Base-by-base conservation (phyloP, 2,113 vertebrate species). In the Hucho hucho region DNA sequence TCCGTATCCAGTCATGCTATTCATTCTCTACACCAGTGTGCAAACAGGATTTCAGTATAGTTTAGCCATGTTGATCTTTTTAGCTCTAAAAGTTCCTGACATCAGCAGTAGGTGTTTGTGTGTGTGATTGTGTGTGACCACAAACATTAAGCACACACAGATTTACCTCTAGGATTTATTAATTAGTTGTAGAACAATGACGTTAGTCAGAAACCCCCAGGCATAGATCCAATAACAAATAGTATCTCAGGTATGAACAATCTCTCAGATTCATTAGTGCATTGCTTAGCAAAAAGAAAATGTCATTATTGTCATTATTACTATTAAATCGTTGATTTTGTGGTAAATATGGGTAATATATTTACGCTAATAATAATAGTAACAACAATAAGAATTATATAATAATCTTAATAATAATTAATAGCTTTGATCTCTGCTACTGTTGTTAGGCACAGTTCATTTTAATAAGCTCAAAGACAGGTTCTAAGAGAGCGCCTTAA, bases 121-220 rank as follows among this genome's bases (percentile, higher is more conserved):
- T 61, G 53, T 47, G 59, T 73, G 20, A 65, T 32, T 64, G 61
- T 64, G 22, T 20, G 46, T 14, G 24, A 69, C 43, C n/a, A 69
- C 37, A 69, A 47, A 69, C 49, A 26, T 47, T 47, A 18, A 64
- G 43, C 63, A 66, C 61, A 53, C n/a, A 47, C 59, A 64, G 11
- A 16, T 56, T 58, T 49, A 67, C 63, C 75, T 22, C 69, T 65
- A 68, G 58, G 49, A 69, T 80, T 80, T 76, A 80, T 75, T 76
- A 26, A 80, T 69, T 53, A 63, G 69, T 14, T 76, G 64, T 72
- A 63, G 70, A 47, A 56, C 49, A 72, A 26, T 58, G 69, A 32
- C 74, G 49, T 64, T 66, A 67, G 69, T 79, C 29, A 65, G 29
- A 7, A 69, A 26, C 49, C 53, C 64, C 67, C 63, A 68, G 53